Evolutionary conservation across 2,888 invertebrate species (phyloP).

Genomic region (Rhagonycha lutea): DNA sequence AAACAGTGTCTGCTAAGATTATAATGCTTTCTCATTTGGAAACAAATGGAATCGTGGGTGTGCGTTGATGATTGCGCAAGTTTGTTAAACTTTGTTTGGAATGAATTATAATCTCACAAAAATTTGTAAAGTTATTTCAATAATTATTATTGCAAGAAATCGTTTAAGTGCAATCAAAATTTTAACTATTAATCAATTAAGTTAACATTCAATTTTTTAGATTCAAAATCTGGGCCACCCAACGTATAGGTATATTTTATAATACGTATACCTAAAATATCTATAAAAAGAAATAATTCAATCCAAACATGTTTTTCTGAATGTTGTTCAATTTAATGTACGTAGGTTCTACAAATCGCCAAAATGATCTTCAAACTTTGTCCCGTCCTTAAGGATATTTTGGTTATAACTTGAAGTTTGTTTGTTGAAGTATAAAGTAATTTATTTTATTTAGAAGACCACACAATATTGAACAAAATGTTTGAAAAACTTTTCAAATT

Average conservation of each 20-base stretch:
- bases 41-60: slow-evolving; percentile 38
- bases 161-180: background rate
- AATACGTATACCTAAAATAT: background rate
- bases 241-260: background rate
- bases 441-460: background rate
- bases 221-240: background rate
- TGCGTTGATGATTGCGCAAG: slow-evolving; percentile 40
- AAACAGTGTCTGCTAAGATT: slow-evolving; percentile 41
- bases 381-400: background rate
- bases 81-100: slow-evolving; percentile 43
- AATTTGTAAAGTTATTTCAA: slow-evolving; percentile 23
- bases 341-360: background rate
- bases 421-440: background rate
- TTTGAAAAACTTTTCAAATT: background rate
- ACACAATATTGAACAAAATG: background rate
- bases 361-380: background rate
- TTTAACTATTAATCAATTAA: background rate
- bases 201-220: background rate
- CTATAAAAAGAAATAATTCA: too few species aligned
- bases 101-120: slow-evolving; percentile 35
- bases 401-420: background rate
- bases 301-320: background rate
- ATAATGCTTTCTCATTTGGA: slow-evolving; percentile 41
- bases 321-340: background rate
- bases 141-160: background rate